phyloP scores from a whole-genome alignment of 2,888 invertebrate genomes.

The Germaria angustata region DNA sequence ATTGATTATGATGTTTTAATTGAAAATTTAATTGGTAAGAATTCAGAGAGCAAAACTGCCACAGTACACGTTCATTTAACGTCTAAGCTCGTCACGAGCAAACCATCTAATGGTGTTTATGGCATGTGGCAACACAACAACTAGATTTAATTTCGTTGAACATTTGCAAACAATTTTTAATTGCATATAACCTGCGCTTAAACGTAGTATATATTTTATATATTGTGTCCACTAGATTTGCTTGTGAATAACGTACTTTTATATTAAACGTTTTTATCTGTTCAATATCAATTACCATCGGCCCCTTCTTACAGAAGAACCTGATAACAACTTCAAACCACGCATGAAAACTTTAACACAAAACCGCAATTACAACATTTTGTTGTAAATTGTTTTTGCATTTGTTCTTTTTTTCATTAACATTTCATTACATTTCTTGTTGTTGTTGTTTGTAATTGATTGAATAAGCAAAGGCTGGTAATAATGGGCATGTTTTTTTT shows the following conservation, averaged over 20 bases:
- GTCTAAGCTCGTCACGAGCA: too few species aligned
- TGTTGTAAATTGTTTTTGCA: slow-evolving; percentile 27
- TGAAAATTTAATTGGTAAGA: too few species aligned
- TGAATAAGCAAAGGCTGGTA: slow-evolving; percentile 38
- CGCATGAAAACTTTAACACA: slow-evolving; percentile 54
- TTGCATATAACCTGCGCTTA: too few species aligned
- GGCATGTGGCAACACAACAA: too few species aligned
- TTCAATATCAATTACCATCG: slow-evolving; percentile 60
- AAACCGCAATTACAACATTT: slow-evolving; percentile 60
- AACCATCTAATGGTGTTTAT: too few species aligned
- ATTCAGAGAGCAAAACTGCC: too few species aligned
- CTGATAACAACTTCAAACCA: slow-evolving; percentile 21
- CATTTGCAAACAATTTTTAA: not conserved
- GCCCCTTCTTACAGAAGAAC: not conserved
- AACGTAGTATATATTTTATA: too few species aligned
- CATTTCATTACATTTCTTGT: slow-evolving; percentile 13
- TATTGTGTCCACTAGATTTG: not conserved
- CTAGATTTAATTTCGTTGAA: too few species aligned
- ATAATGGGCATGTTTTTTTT: slow-evolving; percentile 54
- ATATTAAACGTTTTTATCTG: slow-evolving; percentile 60
- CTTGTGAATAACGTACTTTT: slow-evolving; percentile 31
- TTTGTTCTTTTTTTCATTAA: not conserved
- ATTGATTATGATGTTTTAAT: too few species aligned
- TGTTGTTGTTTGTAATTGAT: slow-evolving; percentile 17
- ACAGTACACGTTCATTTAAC: too few species aligned